A percentile compares a stretch with the other conserved stretches of the same genome.
Evolutionary conservation across 30 jellyfish, hydroid and myxozoan genomes (phyloP).

Genomic region (Hydractinia symbiolongicarpus): DNA sequence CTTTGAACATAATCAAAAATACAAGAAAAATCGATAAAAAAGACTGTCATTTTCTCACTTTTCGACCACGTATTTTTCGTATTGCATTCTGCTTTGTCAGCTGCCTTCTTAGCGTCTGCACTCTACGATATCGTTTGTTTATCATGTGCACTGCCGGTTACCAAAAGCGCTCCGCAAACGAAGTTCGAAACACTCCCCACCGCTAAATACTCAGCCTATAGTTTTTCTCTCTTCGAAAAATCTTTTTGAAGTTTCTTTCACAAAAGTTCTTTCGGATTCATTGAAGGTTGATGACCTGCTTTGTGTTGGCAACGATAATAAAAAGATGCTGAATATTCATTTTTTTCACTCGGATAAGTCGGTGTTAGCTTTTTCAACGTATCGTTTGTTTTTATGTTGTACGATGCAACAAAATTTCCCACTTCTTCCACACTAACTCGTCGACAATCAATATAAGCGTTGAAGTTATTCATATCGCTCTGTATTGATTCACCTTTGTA

Average conservation of each 20-base stretch:
- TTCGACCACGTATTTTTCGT: no score
- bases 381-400: conserved; percentile 14
- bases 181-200: no score
- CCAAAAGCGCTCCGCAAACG: no score
- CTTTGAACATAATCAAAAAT: no score
- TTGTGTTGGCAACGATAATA: conserved; percentile 28
- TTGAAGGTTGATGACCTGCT: conserved; percentile 15
- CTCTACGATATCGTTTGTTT: no score
- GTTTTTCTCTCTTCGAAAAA: not conserved
- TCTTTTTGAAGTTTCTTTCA: not conserved
- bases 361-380: conserved; percentile 2
- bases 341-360: not conserved
- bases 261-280: conserved; percentile 11
- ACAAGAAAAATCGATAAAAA: no score
- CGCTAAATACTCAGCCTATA: no score
- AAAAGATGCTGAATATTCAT: not conserved
- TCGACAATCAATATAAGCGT: conserved; percentile 13
- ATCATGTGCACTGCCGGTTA: no score
- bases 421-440: not conserved
- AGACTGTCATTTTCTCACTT: no score
- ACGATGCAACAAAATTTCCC: no score
- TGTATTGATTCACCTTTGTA: not conserved
- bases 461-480: conserved; percentile 5
- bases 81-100: no score
- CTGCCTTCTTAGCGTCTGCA: no score